Conservation (phyloP, 2,888 invertebrate genomes). For the Drosophila fulvimacula region DNA sequence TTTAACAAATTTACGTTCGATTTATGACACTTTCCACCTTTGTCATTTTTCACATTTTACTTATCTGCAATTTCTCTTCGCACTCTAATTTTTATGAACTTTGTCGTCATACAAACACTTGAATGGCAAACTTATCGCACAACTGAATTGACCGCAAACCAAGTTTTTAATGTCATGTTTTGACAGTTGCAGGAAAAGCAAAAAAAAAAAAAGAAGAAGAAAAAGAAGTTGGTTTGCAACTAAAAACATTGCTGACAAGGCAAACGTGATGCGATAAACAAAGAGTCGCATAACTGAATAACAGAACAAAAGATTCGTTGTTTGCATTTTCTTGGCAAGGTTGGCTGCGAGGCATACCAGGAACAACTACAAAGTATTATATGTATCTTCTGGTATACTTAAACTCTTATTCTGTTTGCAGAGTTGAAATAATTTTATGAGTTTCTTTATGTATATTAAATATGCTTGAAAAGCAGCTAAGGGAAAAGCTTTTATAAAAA, state of each 20-base stretch:
- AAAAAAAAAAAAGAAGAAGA: background rate
- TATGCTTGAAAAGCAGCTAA: no score
- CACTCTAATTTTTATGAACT: background rate
- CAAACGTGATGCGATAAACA: conserved; percentile 4
- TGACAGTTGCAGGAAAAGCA: conserved; percentile 1
- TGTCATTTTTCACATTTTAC: no score
- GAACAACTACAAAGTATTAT: no score
- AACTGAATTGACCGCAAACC: conserved; percentile 4
- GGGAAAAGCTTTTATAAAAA: no score
- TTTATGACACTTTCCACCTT: no score
- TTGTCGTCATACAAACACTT: background rate
- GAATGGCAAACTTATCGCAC: conserved; percentile 4
- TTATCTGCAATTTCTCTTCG: background rate
- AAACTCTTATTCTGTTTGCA: no score
- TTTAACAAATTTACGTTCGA: no score
- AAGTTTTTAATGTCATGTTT: conserved; percentile 20
- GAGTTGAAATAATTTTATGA: no score
- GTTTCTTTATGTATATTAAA: no score
- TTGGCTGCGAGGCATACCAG: background rate
- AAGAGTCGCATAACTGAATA: background rate
- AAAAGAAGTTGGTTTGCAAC: background rate
- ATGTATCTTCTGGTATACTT: no score
- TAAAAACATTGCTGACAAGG: conserved; percentile 1
- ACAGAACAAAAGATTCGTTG: background rate
- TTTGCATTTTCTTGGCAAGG: background rate